A percentile compares a stretch with the other conserved stretches of the same genome.
Conservation (phyloP, 2,113 vertebrate species). For the Prunella fulvescens region DNA sequence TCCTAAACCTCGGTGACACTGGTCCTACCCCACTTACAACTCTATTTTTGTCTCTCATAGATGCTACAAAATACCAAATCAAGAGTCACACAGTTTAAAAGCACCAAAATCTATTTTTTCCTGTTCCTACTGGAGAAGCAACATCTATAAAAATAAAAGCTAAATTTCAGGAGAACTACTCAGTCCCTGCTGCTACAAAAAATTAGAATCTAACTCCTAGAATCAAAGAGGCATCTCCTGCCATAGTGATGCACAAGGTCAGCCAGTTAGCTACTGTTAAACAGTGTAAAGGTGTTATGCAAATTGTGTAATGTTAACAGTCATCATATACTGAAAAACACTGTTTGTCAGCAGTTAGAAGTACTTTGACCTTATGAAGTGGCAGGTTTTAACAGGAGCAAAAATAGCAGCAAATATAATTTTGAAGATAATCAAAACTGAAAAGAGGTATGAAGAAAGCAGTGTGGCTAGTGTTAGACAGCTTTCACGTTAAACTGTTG, state of each 20-base stretch:
- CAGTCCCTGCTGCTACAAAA: background rate
- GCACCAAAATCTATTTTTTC: background rate
- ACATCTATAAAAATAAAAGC: background rate
- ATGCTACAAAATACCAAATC: background rate
- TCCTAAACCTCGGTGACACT: background rate
- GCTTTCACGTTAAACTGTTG: background rate
- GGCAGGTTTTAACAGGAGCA: background rate
- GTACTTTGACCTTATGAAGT: background rate
- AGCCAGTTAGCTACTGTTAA: background rate
- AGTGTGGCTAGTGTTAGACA: background rate
- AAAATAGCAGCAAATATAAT: background rate
- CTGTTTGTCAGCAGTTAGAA: background rate
- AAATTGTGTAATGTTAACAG: background rate
- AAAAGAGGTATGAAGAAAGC: background rate
- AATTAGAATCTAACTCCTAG: background rate
- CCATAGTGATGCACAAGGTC: background rate
- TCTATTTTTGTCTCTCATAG: background rate
- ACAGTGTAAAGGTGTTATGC: background rate
- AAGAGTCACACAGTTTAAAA: background rate
- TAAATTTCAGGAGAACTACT: background rate
- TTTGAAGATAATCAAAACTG: constrained; percentile 1
- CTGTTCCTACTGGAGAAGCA: background rate
- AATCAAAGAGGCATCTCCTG: background rate
- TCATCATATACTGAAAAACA: background rate
- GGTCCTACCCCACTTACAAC: background rate